phyloP scores from a whole-genome alignment of 2,888 invertebrate genomes.

The Stegana nigrithorax region DNA sequence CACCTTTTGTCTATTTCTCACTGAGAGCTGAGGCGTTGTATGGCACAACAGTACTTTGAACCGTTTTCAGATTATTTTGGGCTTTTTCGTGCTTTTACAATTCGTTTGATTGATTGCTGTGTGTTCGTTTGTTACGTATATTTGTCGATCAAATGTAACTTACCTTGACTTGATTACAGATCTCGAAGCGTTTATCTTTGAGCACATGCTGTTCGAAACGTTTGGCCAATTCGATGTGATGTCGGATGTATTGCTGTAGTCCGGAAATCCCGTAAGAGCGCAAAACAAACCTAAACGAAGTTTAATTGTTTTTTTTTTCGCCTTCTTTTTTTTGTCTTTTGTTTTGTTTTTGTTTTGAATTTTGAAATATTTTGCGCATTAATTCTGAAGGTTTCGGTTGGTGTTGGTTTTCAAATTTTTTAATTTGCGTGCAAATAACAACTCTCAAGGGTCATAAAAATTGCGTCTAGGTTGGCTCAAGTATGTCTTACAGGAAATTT shows the following conservation, averaged over 20 bases:
- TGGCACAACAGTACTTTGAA: slow-evolving; percentile 6
- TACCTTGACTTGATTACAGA: slow-evolving; percentile 92
- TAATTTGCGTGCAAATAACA: slow-evolving; percentile 50
- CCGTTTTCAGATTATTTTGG: background rate
- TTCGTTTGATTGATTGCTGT: background rate
- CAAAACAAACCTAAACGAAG: slow-evolving; percentile 79
- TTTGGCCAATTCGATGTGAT: slow-evolving; percentile 91
- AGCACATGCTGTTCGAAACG: slow-evolving; percentile 84
- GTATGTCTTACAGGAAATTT: slow-evolving; percentile 8
- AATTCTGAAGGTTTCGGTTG: no score
- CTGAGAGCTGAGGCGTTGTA: no score
- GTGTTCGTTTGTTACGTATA: background rate
- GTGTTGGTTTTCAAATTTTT: slow-evolving; percentile 37
- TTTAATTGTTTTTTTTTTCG: background rate
- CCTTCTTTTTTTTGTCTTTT: background rate
- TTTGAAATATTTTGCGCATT: background rate
- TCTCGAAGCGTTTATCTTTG: slow-evolving; percentile 87
- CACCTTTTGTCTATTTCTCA: no score
- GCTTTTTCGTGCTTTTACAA: background rate
- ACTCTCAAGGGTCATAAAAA: no score
- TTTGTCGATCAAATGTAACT: slow-evolving; percentile 52
- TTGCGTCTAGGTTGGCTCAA: no score
- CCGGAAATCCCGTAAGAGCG: slow-evolving; percentile 94
- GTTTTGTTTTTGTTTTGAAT: background rate
- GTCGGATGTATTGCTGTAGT: slow-evolving; percentile 90